Base-by-base conservation (phyloP, 2,888 invertebrate genomes). In the Lordiphosa fenestrarum region DNA sequence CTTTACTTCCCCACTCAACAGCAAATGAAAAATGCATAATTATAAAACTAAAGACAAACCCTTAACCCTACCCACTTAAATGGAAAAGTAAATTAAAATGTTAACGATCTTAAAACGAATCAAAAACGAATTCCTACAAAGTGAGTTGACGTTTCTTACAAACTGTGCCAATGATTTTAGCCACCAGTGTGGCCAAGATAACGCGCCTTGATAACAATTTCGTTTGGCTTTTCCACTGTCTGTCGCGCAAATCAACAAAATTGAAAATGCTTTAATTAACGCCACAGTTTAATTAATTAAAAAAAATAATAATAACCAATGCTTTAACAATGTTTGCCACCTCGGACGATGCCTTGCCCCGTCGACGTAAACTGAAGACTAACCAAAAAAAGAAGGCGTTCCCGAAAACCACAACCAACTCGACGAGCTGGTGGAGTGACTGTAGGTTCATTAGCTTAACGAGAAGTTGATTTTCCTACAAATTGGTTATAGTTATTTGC, bases 381-480 rank as follows among this genome's bases (percentile, higher is more conserved):
- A 50, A 12, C 47, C 68, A 68, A 53, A 41, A 25, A 40, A 84
- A 25, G 41, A 84, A 84, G 59, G 19, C 84, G 58, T 66, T 71
- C 15, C 41, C 63, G 21, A 48, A 55, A 46, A 55, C 57, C 13
- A 70, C 41, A 6, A 40, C 68, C n/a, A 10, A 44, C 33, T 30
- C 30, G 30, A 67, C 59, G 51, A 81, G 68, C 51, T 87, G 88
- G 87, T 87, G 87, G 87, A 80, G 73, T 41, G 78, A 87, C 44
- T 87, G 87, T 87, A 87, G 54, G 87, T 84, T 57, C 52, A 68
- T 61, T 61, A 48, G 47, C 57, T 47, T 36, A 48, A 51, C 46
- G 58, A 63, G 66, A n/a, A 35, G 39, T 30, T 41, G 19, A 38
- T 41, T 62, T 40, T 15, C 10, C 12, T 30, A 12, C 19, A 33